These are phyloP conservation scores for Eira barbara DNA, from an alignment of 2,113 vertebrate genomes.

Conservation along the genomic window DNA sequence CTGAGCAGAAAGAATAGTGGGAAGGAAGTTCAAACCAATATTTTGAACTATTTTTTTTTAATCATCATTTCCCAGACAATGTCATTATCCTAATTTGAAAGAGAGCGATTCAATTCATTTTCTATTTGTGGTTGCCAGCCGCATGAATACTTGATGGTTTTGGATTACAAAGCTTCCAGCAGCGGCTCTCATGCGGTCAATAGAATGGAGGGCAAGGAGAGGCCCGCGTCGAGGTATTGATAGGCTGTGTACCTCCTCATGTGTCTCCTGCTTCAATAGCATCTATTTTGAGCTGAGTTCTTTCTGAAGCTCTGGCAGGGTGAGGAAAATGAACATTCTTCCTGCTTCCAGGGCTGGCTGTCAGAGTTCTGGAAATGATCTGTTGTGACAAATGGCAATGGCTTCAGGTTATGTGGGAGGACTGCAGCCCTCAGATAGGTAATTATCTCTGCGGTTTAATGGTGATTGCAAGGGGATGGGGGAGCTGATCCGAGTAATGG, in stretches of 20 bases:
- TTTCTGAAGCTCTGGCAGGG: conserved; percentile 43
- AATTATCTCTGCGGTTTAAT: conserved; percentile 39
- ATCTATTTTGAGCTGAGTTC: conserved; percentile 71
- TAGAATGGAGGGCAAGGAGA: conserved; percentile 30
- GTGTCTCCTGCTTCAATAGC: conserved; percentile 52
- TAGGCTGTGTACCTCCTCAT: conserved; percentile 49
- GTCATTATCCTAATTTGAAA: conserved; percentile 73
- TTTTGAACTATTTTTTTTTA: conserved; percentile 63
- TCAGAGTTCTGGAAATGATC: conserved; percentile 58
- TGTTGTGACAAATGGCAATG: conserved; percentile 53
- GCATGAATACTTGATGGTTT: conserved; percentile 70
- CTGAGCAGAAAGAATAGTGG: conserved; percentile 52
- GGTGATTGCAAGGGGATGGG: background rate
- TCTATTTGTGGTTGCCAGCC: conserved; percentile 68
- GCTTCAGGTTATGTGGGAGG: conserved; percentile 60
- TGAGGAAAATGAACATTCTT: conserved; percentile 67
- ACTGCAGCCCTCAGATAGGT: background rate
- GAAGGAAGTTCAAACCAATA: conserved; percentile 60
- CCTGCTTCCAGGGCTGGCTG: conserved; percentile 40
- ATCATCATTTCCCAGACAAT: conserved; percentile 56
- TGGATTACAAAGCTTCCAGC: conserved; percentile 62
- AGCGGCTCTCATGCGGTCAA: conserved; percentile 37
- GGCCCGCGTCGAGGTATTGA: conserved; percentile 27
- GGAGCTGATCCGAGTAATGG: background rate
- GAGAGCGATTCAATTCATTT: conserved; percentile 61